Percentiles rank a stretch among this genome's conserved stretches.
Evolutionary conservation across 1,140 invertebrate genomes (phyloP).

Genomic region (Apis dorsata): DNA sequence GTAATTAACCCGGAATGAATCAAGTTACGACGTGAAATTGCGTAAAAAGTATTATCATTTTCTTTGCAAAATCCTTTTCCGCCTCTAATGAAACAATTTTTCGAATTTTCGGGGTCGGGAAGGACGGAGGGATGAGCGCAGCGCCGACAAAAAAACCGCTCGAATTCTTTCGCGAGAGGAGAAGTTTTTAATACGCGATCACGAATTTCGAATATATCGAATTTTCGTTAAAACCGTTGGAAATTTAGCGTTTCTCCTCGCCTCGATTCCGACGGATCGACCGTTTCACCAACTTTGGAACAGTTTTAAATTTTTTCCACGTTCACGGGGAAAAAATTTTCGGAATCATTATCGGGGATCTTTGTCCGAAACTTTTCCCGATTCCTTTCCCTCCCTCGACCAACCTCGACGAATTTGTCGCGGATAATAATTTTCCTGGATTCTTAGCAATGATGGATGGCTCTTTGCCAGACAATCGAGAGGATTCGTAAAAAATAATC

Average conservation of each 20-base stretch:
- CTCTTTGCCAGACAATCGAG: background rate
- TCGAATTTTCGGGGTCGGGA: background rate
- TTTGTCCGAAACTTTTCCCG: background rate
- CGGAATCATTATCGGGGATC: background rate
- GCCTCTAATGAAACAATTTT: background rate
- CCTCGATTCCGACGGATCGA: background rate
- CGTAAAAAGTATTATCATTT: too few species aligned
- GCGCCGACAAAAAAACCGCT: background rate
- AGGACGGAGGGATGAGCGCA: rapidly evolving
- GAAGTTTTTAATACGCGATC: background rate
- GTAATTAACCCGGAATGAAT: too few species aligned
- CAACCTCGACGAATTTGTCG: background rate
- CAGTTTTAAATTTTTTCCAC: background rate
- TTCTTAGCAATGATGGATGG: background rate
- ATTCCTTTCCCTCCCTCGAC: too few species aligned
- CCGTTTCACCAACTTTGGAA: too few species aligned
- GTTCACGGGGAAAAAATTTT: background rate
- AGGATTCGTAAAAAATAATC: background rate
- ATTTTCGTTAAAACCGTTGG: slow-evolving; percentile 13
- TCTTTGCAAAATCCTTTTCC: too few species aligned
- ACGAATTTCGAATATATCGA: background rate
- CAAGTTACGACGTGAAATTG: too few species aligned
- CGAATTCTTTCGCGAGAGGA: background rate
- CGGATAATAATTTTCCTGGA: background rate
- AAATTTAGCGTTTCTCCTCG: slow-evolving; percentile 3